Conservation (phyloP, 2,113 vertebrate species). For the Sapayoa aenigma region DNA sequence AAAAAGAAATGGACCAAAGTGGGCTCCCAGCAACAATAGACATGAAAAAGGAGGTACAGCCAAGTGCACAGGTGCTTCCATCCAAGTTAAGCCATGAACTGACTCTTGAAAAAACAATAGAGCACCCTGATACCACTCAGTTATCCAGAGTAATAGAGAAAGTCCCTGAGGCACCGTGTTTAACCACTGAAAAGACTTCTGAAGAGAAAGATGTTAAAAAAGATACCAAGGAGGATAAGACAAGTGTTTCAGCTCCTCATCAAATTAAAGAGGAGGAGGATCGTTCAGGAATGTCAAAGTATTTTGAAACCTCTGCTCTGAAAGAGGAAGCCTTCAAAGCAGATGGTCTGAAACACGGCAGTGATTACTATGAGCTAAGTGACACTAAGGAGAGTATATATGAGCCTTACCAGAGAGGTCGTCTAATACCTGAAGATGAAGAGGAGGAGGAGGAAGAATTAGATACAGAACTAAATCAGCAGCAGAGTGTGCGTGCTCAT, state of each 20-base stretch:
- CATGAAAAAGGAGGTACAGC: constrained; percentile 25
- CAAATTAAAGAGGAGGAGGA: constrained; percentile 77
- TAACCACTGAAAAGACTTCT: constrained; percentile 34
- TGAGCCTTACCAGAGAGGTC: constrained; percentile 51
- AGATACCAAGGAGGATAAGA: constrained; percentile 7
- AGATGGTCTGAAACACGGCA: constrained; percentile 68
- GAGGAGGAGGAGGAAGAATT: constrained; percentile 55
- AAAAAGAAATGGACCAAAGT: constrained; percentile 11
- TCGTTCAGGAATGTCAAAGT: constrained; percentile 94
- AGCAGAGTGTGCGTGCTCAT: constrained; percentile 50
- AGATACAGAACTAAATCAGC: constrained; percentile 29
- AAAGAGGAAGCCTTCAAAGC: constrained; percentile 79
- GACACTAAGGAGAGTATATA: constrained; percentile 78
- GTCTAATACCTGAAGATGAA: constrained; percentile 52
- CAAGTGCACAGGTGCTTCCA: not conserved
- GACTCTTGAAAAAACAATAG: not conserved
- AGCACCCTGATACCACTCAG: not conserved
- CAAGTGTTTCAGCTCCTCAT: not conserved
- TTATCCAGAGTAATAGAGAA: constrained; percentile 24
- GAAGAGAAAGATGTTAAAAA: constrained; percentile 60
- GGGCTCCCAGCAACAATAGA: not conserved
- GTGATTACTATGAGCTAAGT: constrained; percentile 96
- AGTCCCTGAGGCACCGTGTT: not conserved
- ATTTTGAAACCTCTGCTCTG: constrained; percentile 94
- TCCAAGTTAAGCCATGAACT: constrained; percentile 31